Base-by-base conservation (phyloP, 2,888 invertebrate genomes). In the Mesopsocus fuscifrons region DNA sequence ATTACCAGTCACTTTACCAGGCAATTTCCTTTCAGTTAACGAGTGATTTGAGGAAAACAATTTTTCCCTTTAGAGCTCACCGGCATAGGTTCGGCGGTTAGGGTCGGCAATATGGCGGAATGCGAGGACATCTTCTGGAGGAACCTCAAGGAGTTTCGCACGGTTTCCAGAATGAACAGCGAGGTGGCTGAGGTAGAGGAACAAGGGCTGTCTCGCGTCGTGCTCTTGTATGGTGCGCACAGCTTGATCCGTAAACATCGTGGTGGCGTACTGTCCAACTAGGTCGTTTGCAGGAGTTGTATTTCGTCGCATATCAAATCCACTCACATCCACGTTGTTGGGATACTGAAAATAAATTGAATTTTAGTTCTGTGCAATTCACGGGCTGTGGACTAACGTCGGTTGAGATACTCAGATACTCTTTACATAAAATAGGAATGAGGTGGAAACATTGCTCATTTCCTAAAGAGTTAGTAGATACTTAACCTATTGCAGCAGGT, bases 1-100 rank as follows among this genome's bases (percentile, higher is more conserved):
- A n/a, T n/a, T n/a, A n/a, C n/a, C n/a, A n/a, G n/a, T n/a, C n/a
- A n/a, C n/a, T n/a, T n/a, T n/a, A n/a, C n/a, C n/a, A n/a, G n/a
- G n/a, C n/a, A n/a, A n/a, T n/a, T n/a, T n/a, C n/a, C n/a, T n/a
- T n/a, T n/a, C n/a, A n/a, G n/a, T n/a, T n/a, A n/a, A n/a, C n/a
- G n/a, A n/a, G n/a, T n/a, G n/a, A n/a, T n/a, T n/a, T n/a, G n/a
- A n/a, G n/a, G n/a, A n/a, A n/a, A n/a, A n/a, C n/a, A n/a, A n/a
- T n/a, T n/a, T n/a, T n/a, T n/a, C n/a, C n/a, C n/a, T n/a, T n/a
- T 9, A 17, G 9, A n/a, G 41, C 55, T 52, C 58, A 82, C 84
- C 83, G 56, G 82, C 80, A 55, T 71, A 82, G 33, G 72, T 71
- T 51, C 78, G 66, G 48, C 85, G 65, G 41, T 74, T 68, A 1